These are phyloP conservation scores for Diploscapter pachys DNA, from an alignment of 1,140 invertebrate species.

Conservation along the genomic window DNA sequence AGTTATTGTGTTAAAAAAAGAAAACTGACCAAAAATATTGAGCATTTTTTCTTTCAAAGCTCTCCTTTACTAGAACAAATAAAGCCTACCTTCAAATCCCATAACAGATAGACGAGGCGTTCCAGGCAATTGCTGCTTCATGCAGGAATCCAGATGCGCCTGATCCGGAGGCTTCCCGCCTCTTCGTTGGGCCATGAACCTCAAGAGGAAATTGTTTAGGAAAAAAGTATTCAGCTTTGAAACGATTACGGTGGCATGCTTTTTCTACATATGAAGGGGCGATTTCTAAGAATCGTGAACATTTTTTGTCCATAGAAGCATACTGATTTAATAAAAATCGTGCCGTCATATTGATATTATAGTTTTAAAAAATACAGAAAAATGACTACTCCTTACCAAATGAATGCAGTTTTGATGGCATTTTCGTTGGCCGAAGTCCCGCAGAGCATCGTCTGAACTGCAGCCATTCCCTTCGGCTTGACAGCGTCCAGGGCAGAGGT, in stretches of 20 bases:
- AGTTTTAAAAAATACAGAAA: too few species aligned
- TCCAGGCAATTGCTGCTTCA: constrained; percentile 66
- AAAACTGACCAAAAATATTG: too few species aligned
- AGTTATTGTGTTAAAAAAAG: too few species aligned
- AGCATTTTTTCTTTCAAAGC: background rate
- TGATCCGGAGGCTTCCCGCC: constrained; percentile 30
- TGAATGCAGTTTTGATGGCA: constrained; percentile 56
- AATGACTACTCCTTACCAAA: constrained; percentile 23
- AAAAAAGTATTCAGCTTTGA: too few species aligned
- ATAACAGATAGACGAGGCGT: constrained; percentile 50
- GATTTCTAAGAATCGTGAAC: too few species aligned
- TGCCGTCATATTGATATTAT: too few species aligned
- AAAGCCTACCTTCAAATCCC: constrained; percentile 38
- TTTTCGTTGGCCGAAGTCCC: constrained; percentile 56
- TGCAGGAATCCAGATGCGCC: constrained; percentile 51
- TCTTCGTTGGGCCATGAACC: constrained; percentile 30
- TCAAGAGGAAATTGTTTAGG: background rate
- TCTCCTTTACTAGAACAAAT: background rate
- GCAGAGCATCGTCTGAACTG: constrained; percentile 57
- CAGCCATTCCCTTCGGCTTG: constrained; percentile 49
- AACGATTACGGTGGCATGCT: too few species aligned
- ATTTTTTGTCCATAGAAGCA: too few species aligned
- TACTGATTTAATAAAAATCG: too few species aligned
- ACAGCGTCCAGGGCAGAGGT: constrained; percentile 38
- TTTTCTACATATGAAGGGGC: too few species aligned